Conservation (phyloP, 2,888 invertebrate species). For the Pseudoips prasinana region DNA sequence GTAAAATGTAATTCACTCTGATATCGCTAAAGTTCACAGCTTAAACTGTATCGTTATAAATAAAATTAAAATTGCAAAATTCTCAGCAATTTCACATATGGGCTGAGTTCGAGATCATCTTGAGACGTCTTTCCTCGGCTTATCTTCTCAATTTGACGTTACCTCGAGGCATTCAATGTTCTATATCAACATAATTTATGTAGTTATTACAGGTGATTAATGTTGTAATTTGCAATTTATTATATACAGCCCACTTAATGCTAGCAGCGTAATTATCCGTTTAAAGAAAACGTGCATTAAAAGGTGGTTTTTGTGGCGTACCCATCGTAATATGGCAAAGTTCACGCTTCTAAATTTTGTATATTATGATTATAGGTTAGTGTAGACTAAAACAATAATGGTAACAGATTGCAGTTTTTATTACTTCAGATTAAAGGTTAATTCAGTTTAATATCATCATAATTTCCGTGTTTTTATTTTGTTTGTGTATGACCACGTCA, state of each 20-base stretch:
- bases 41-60: conserved; percentile 63
- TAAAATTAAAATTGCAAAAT: conserved; percentile 82
- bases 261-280: conserved; percentile 25
- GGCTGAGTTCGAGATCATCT: conserved; percentile 72
- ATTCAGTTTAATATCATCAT: no score
- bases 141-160: conserved; percentile 71
- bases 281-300: conserved; percentile 16
- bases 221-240: conserved; percentile 63
- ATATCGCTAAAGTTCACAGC: conserved; percentile 31
- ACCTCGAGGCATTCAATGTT: conserved; percentile 58
- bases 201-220: conserved; percentile 71
- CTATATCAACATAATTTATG: conserved; percentile 76
- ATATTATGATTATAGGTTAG: conserved; percentile 5
- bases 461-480: no score
- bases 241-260: conserved; percentile 32
- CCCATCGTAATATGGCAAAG: conserved; percentile 13
- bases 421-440: neutral
- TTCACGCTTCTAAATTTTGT: conserved; percentile 5
- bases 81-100: conserved; percentile 79
- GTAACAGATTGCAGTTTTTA: neutral
- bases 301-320: conserved; percentile 6
- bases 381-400: conserved; percentile 6
- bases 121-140: conserved; percentile 47
- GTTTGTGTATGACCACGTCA: no score
- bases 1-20: no score